A percentile compares a stretch with the other conserved stretches of the same genome.
Conservation (phyloP, 2,888 invertebrate species). For the Phalera bucephala region DNA sequence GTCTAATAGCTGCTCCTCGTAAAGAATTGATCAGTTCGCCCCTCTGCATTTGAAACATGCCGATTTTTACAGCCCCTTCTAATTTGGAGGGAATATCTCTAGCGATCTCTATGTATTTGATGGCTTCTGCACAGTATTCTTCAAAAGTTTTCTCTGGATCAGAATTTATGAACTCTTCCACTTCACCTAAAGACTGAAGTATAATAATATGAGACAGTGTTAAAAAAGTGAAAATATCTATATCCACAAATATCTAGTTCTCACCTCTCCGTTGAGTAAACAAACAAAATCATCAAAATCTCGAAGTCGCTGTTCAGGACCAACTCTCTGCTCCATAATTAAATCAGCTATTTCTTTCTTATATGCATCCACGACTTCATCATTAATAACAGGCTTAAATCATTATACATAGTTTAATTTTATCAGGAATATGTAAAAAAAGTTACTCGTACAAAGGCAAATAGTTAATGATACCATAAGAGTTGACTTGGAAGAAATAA, state of each 20-base stretch:
- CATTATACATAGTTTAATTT: no score
- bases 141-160: slow-evolving; percentile 85
- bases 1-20: slow-evolving; percentile 85
- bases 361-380: slow-evolving; percentile 85
- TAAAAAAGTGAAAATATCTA: no score
- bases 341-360: slow-evolving; percentile 84
- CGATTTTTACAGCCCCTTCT: slow-evolving; percentile 88
- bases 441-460: no score
- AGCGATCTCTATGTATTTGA: slow-evolving; percentile 84
- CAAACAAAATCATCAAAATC: slow-evolving; percentile 92
- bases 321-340: slow-evolving; percentile 87
- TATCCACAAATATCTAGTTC: no score
- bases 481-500: slow-evolving; percentile 38
- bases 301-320: slow-evolving; percentile 87
- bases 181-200: slow-evolving; percentile 82
- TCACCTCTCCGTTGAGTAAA: slow-evolving; percentile 87
- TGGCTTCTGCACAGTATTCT: slow-evolving; percentile 83
- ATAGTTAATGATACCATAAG: no score
- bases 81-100: slow-evolving; percentile 83
- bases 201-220: no score
- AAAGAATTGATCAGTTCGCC: slow-evolving; percentile 89
- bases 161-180: slow-evolving; percentile 86
- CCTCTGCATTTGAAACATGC: slow-evolving; percentile 93
- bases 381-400: slow-evolving; percentile 88
- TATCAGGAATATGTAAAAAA: no score